These are phyloP conservation scores for Toxotes jaculatrix DNA, from an alignment of 2,113 vertebrate species.

Conservation along the genomic window DNA sequence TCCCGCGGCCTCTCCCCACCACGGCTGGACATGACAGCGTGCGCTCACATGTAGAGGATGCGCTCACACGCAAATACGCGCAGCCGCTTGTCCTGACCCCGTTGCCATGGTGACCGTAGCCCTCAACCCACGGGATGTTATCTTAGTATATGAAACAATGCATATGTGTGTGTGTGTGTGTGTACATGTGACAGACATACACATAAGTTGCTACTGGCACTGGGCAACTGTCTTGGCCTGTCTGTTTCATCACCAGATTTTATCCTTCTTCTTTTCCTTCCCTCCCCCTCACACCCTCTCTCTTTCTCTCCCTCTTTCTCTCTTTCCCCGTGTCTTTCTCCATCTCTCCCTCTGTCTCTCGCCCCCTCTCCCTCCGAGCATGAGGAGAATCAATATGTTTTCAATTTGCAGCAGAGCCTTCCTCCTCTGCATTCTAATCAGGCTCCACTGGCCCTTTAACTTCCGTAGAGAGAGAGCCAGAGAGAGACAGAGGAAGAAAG, in stretches of 20 bases:
- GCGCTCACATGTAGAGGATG: constrained; percentile 15
- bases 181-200: constrained; percentile 20
- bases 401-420: constrained; percentile 82
- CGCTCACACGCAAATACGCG: background rate
- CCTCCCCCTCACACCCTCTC: background rate
- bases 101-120: constrained; percentile 58
- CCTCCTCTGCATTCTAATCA: constrained; percentile 82
- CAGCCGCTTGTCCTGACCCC: constrained; percentile 41
- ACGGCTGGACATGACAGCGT: constrained; percentile 68
- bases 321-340: constrained; percentile 7
- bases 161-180: constrained; percentile 2
- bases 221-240: constrained; percentile 21
- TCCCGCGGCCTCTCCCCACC: constrained; percentile 64
- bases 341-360: constrained; percentile 49
- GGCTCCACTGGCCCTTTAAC: constrained; percentile 72
- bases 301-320: constrained; percentile 1
- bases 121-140: constrained; percentile 45
- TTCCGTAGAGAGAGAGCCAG: constrained; percentile 34
- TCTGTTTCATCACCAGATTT: constrained; percentile 19
- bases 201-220: constrained; percentile 34
- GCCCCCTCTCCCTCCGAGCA: constrained; percentile 67
- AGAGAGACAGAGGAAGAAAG: background rate
- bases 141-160: constrained; percentile 27
- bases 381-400: constrained; percentile 80
- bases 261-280: background rate